Conservation (phyloP, 2,888 invertebrate species). For the Zonitis immaculata region DNA sequence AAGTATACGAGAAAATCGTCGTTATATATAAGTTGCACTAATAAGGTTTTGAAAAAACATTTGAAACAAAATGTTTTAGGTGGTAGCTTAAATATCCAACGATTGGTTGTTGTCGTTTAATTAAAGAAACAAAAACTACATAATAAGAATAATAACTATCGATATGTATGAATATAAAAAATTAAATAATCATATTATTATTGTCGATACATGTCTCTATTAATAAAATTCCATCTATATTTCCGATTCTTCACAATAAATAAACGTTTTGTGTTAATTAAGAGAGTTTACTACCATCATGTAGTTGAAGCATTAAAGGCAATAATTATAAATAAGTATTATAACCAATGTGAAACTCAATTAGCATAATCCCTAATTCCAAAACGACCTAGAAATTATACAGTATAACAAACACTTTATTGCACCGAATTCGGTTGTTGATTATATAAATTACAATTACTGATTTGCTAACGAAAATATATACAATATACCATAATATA, state of each 20-base stretch:
- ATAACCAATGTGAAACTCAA: conserved; percentile 28
- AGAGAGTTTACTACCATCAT: conserved; percentile 15
- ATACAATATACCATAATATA: too few species aligned
- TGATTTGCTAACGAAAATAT: conserved; percentile 17
- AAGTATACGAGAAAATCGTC: too few species aligned
- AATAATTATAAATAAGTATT: conserved; percentile 40
- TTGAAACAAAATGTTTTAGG: too few species aligned
- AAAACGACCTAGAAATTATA: conserved; percentile 34
- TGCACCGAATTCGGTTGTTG: conserved; percentile 25
- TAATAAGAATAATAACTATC: too few species aligned
- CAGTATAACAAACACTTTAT: conserved; percentile 28
- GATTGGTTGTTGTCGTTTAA: too few species aligned
- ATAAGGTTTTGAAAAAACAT: too few species aligned
- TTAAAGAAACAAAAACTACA: too few species aligned
- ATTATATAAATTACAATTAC: conserved; percentile 30
- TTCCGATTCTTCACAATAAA: not conserved
- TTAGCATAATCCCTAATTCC: conserved; percentile 39
- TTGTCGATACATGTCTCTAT: too few species aligned
- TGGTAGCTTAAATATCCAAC: too few species aligned
- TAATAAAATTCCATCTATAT: not conserved
- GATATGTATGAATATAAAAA: too few species aligned
- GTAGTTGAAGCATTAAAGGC: conserved; percentile 23
- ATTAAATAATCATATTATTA: too few species aligned
- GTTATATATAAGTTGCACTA: too few species aligned
- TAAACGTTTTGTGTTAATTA: conserved; percentile 13